These are phyloP conservation scores for Catharus minimus DNA, from an alignment of 2,113 vertebrate species.

Conservation along the genomic window DNA sequence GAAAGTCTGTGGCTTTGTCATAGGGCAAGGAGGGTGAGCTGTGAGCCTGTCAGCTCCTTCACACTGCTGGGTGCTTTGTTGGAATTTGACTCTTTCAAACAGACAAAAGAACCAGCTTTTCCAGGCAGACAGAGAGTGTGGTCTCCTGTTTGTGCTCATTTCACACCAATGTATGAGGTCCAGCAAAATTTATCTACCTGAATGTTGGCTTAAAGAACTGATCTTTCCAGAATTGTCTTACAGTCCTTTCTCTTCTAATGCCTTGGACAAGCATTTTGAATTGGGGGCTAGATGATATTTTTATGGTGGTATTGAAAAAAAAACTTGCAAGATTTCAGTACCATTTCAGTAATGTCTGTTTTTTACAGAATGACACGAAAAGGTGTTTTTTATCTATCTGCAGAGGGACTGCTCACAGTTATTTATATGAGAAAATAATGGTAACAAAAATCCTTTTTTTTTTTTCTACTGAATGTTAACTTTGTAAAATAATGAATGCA, in stretches of 20 bases:
- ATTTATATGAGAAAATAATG: slow-evolving; percentile 69
- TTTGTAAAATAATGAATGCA: slow-evolving; percentile 73
- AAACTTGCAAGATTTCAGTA: slow-evolving; percentile 30
- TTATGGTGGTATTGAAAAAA: slow-evolving; percentile 56
- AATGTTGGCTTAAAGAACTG: slow-evolving; percentile 47
- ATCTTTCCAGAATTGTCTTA: slow-evolving; percentile 53
- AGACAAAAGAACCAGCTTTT: slow-evolving; percentile 27
- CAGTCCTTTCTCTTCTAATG: slow-evolving; percentile 53
- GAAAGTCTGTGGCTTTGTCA: background rate
- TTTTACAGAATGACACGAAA: slow-evolving; percentile 68
- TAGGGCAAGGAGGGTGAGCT: background rate
- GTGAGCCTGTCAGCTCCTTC: background rate
- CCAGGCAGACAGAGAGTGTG: background rate
- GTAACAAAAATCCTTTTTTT: slow-evolving; percentile 56
- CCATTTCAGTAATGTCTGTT: slow-evolving; percentile 66
- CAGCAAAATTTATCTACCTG: slow-evolving; percentile 31
- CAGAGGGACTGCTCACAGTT: slow-evolving; percentile 59
- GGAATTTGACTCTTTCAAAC: background rate
- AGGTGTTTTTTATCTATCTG: slow-evolving; percentile 64
- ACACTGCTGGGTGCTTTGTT: background rate
- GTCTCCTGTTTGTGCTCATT: slow-evolving; percentile 29
- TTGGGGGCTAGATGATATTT: slow-evolving; percentile 56
- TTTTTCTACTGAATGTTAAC: slow-evolving; percentile 73
- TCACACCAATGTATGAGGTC: background rate
- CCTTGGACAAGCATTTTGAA: slow-evolving; percentile 62